Base-by-base conservation (phyloP, 2,113 vertebrate genomes). In the Rattus norvegicus region DNA sequence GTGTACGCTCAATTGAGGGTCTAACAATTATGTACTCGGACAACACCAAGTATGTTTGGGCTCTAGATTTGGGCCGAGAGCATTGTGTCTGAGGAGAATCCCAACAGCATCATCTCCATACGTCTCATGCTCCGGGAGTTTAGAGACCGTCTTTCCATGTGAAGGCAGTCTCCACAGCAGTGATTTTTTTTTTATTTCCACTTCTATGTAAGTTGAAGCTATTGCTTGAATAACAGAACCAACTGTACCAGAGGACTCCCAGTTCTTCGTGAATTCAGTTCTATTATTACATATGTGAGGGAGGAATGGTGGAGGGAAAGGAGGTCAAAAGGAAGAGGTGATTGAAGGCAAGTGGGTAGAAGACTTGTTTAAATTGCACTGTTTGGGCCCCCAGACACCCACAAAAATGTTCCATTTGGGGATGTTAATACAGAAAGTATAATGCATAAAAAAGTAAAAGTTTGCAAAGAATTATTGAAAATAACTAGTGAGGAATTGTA, bases 271-370 rank as follows among this genome's bases (percentile, higher is more conserved):
- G 1, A 0, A 65, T 59, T 93, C 63, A 0, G 33, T 96, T 92
- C 77, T 92, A 75, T 94, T 94, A 77, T 54, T 91, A 79, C 52
- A 39, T 47, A 3, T 30, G 36, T 92, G 96, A 84, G 87, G 91
- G 93, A 26, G 95, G 86, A 56, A 39, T 56, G 63, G 69, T 47
- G 87, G 73, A 88, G 76, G 94, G 52, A 69, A 70, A 87, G 69
- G 52, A 90, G 94, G 84, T 96, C 92, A 92, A 56, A 91, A 90
- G 88, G 72, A 86, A 87, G 81, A 72, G 85, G 76, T 92, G 95
- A 91, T 94, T 96, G 97, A 95, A 95, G 39, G 94, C 86, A 93
- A 69, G 95, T 97, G 94, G 96, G 96, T 36, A 77, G 96, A 88
- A 92, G 70, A 73, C 9, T 88, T 76, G 59, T 88, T 97, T 91